A percentile compares a stretch with the other conserved stretches of the same genome.
Conservation (phyloP, 2,113 vertebrate genomes). For the Cyanocitta stelleri region DNA sequence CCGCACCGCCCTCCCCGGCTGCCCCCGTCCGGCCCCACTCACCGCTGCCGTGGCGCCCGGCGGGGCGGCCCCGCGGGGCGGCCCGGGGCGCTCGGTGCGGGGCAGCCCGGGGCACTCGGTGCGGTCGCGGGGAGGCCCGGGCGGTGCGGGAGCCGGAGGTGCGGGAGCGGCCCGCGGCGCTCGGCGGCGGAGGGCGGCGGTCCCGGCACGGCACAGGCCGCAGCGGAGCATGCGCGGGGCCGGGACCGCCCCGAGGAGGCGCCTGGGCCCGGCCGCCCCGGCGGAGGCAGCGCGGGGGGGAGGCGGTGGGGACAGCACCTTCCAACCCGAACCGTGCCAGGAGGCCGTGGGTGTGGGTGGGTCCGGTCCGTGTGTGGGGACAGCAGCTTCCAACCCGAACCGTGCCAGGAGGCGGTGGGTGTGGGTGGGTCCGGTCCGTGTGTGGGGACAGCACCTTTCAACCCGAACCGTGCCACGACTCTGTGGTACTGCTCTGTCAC, state of each 20-base stretch:
- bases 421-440: accelerated
- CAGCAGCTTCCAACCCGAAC: accelerated
- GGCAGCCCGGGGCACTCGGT: too few species aligned
- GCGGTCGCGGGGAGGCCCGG: too few species aligned
- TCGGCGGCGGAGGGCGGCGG: not conserved
- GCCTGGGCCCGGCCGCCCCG: not conserved
- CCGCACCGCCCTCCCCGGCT: not conserved
- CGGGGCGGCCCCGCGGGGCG: too few species aligned
- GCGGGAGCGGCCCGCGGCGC: too few species aligned
- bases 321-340: too few species aligned
- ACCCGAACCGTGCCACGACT: accelerated
- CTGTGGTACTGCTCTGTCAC: accelerated
- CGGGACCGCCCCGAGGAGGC: not conserved
- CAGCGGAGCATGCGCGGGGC: not conserved
- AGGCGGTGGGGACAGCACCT: too few species aligned
- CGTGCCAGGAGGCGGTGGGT: not conserved
- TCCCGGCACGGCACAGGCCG: not conserved
- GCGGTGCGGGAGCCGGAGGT: too few species aligned
- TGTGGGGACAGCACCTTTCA: accelerated
- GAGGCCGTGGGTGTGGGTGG: too few species aligned
- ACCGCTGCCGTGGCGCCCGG: too few species aligned
- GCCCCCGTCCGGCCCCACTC: too few species aligned
- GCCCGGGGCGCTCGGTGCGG: too few species aligned
- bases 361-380: accelerated
- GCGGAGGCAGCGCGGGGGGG: too few species aligned